Percentiles rank a stretch among this genome's conserved stretches.
phyloP scores from a whole-genome alignment of 2,113 vertebrate species.

The Perca schrenkii region DNA sequence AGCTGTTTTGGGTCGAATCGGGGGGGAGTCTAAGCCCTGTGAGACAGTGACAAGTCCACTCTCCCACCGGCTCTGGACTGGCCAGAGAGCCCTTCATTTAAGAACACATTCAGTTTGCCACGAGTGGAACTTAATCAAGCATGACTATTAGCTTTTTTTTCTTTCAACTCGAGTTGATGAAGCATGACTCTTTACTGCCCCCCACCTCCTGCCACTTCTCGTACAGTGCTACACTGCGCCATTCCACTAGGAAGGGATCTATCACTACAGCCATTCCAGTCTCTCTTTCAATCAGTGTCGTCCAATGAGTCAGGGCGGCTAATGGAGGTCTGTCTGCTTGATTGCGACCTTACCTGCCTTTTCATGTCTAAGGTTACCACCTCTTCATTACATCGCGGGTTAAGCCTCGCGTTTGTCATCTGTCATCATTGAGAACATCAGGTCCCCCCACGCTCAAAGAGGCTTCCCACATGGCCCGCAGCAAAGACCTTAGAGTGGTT shows the following conservation, averaged over 20 bases:
- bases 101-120: slow-evolving; percentile 59
- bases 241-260: slow-evolving; percentile 36
- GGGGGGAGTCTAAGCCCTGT: slow-evolving; percentile 27
- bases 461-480: slow-evolving; percentile 43
- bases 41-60: slow-evolving; percentile 20
- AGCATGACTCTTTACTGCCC: slow-evolving; percentile 72
- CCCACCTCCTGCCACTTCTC: slow-evolving; percentile 51
- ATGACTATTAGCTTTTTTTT: slow-evolving; percentile 69
- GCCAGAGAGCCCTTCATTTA: slow-evolving; percentile 56
- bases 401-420: slow-evolving; percentile 48
- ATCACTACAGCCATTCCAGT: slow-evolving; percentile 47
- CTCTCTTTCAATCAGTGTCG: slow-evolving; percentile 65
- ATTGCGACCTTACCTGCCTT: slow-evolving; percentile 58
- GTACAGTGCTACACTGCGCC: slow-evolving; percentile 47
- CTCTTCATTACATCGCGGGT: slow-evolving; percentile 53
- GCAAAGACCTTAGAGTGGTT: slow-evolving; percentile 37
- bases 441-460: slow-evolving; percentile 22
- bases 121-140: slow-evolving; percentile 70
- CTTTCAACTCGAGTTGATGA: slow-evolving; percentile 74
- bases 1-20: slow-evolving; percentile 23
- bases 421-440: slow-evolving; percentile 58
- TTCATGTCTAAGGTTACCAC: slow-evolving; percentile 52
- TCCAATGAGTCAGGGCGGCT: slow-evolving; percentile 46
- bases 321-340: slow-evolving; percentile 55
- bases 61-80: slow-evolving; percentile 44